phyloP scores from a whole-genome alignment of 2,797 vertebrate species.

The Rhinella marina region DNA sequence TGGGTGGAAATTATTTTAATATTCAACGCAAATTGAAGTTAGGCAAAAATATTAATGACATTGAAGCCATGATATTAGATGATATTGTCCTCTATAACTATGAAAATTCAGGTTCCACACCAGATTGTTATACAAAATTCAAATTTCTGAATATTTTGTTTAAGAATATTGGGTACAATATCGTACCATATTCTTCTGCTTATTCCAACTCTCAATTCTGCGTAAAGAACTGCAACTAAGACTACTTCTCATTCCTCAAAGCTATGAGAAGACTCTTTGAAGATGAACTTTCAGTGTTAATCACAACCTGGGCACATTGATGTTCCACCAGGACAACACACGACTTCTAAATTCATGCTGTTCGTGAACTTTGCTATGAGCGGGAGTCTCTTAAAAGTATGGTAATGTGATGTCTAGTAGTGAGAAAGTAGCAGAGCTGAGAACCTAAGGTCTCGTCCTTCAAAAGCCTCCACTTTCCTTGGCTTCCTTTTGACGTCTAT shows the following conservation, averaged over 20 bases:
- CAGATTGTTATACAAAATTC: not conserved
- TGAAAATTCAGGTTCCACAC: no score
- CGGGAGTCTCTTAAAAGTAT: slow-evolving; percentile 48
- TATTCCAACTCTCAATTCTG: not conserved
- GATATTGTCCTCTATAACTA: not conserved
- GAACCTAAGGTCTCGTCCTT: slow-evolving; percentile 55
- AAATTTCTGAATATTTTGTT: not conserved
- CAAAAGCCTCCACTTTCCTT: slow-evolving; percentile 54
- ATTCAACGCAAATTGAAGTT: not conserved
- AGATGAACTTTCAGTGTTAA: slow-evolving; percentile 51
- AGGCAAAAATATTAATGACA: not conserved
- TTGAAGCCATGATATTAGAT: not conserved
- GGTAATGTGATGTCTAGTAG: slow-evolving; percentile 41
- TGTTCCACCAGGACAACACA: slow-evolving; percentile 50
- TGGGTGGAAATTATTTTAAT: not conserved
- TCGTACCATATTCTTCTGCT: not conserved
- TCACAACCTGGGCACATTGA: slow-evolving; percentile 44
- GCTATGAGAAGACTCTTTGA: slow-evolving; percentile 35
- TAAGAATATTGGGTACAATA: not conserved
- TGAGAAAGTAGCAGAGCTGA: slow-evolving; percentile 33
- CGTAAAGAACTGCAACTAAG: slow-evolving; percentile 20
- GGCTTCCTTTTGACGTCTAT: slow-evolving; percentile 49
- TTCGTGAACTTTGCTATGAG: slow-evolving; percentile 47
- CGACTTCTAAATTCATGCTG: slow-evolving; percentile 47
- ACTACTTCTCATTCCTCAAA: slow-evolving; percentile 37